Conservation (phyloP, 2,113 vertebrate species). For the Struthidea cinerea region DNA sequence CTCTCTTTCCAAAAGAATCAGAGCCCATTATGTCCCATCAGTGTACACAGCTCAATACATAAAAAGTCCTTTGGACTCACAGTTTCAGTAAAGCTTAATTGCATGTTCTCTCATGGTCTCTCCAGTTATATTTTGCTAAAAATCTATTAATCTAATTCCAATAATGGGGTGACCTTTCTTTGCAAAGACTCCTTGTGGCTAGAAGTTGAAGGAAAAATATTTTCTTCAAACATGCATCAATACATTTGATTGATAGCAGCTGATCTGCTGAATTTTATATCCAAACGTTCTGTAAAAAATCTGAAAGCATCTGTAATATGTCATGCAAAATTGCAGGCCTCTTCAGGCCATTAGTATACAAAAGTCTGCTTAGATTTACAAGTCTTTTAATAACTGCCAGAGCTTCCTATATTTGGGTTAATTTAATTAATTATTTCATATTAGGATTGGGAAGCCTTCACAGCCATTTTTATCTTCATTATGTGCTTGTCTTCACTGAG, state of each 20-base stretch:
- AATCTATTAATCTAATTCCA: neutral
- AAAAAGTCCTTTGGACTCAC: neutral
- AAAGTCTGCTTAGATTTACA: slow-evolving; percentile 1
- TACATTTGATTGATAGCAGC: neutral
- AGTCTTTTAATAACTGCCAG: slow-evolving; percentile 26
- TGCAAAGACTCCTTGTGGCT: neutral
- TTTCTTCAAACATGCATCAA: neutral
- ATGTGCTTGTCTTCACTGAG: slow-evolving; percentile 3
- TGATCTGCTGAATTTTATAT: neutral
- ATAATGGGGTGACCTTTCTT: neutral
- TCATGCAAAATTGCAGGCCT: neutral
- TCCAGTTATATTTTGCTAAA: neutral
- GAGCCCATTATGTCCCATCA: neutral
- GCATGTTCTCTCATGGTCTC: neutral
- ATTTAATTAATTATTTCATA: slow-evolving; percentile 39
- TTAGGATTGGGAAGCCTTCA: slow-evolving; percentile 7
- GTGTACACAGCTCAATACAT: neutral
- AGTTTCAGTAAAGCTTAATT: neutral
- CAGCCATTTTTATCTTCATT: slow-evolving; percentile 36
- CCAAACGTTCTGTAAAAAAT: neutral
- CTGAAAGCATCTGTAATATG: neutral
- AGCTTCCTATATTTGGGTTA: slow-evolving; percentile 22
- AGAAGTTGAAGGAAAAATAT: neutral
- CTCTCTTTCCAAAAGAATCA: neutral
- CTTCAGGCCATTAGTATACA: neutral